Evolutionary conservation across 2,113 vertebrate species (phyloP).

Genomic region (Indicator indicator): DNA sequence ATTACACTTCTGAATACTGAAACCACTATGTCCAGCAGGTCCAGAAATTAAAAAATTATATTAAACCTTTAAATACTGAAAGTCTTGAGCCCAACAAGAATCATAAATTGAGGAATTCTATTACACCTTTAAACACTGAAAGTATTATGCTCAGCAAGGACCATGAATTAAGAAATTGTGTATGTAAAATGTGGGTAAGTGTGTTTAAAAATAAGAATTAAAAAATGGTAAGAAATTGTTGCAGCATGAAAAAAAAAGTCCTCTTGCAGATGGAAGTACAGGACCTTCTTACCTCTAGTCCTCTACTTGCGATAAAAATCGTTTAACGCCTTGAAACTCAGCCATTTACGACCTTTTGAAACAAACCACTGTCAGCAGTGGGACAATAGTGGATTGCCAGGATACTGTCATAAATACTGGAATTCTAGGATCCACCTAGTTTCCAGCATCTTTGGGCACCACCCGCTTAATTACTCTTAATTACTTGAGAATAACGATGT

Average conservation of each 20-base stretch:
- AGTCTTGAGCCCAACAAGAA: too few species aligned
- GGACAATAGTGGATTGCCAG: background rate
- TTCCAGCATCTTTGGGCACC: background rate
- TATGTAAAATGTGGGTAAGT: too few species aligned
- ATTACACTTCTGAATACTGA: background rate
- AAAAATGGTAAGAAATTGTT: background rate
- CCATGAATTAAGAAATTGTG: background rate
- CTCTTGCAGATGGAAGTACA: accelerated
- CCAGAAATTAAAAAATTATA: background rate
- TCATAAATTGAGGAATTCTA: too few species aligned
- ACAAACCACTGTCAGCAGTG: background rate
- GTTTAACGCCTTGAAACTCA: background rate
- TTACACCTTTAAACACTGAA: background rate
- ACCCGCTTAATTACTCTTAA: background rate
- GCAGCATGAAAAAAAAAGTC: background rate
- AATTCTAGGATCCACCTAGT: background rate
- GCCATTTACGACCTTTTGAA: background rate
- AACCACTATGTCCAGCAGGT: background rate
- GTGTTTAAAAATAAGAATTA: too few species aligned
- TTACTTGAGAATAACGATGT: background rate
- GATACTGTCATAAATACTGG: too few species aligned
- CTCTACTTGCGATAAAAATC: background rate
- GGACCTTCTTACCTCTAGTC: background rate
- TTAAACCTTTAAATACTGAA: background rate
- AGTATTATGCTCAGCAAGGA: too few species aligned